Evolutionary conservation across 2,797 vertebrate genomes (phyloP).

Genomic region (Melopsittacus undulatus): DNA sequence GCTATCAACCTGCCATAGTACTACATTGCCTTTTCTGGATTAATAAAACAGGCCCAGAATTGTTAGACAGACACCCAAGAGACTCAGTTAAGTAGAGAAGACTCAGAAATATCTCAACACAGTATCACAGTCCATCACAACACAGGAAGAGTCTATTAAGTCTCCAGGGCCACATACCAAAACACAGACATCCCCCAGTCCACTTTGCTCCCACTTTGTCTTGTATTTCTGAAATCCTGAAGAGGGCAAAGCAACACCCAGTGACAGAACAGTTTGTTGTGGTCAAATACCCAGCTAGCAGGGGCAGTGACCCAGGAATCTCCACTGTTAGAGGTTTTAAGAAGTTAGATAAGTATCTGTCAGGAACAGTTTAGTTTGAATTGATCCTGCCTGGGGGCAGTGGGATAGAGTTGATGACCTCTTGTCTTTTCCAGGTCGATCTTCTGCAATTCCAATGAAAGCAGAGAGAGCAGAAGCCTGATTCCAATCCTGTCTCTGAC

Average conservation of each 20-base stretch:
- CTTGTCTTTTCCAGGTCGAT: not conserved
- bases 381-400: not conserved
- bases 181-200: not conserved
- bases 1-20: not conserved
- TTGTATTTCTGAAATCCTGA: not conserved
- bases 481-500: not conserved
- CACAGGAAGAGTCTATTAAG: not conserved
- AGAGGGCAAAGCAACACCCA: not conserved
- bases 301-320: not conserved
- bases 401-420: not conserved
- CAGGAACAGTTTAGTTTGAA: not conserved
- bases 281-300: not conserved
- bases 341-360: not conserved
- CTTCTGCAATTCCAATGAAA: not conserved
- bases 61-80: not conserved
- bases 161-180: not conserved
- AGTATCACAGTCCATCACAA: not conserved
- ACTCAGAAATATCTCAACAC: not conserved
- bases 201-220: not conserved
- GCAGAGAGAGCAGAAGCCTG: not conserved
- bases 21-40: not conserved
- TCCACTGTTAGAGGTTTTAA: not conserved
- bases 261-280: not conserved
- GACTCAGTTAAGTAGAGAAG: not conserved
- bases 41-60: not conserved